Percentiles rank a stretch among this genome's conserved stretches.
These are phyloP conservation scores for Ascaphus truei DNA, from an alignment of 2,113 vertebrate species.

Conservation along the genomic window DNA sequence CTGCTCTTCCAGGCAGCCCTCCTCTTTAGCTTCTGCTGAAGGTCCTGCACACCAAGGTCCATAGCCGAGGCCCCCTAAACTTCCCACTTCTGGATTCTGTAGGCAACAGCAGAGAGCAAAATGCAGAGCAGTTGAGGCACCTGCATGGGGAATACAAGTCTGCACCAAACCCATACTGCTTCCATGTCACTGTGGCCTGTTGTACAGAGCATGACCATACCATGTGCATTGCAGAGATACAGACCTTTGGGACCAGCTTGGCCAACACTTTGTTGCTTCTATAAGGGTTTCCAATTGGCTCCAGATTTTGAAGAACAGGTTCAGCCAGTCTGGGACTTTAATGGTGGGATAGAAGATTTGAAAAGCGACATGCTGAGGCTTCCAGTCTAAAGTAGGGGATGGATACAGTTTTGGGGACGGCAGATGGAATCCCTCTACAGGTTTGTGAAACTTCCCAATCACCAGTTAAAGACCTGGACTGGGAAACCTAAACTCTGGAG, in stretches of 20 bases:
- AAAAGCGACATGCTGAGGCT: too few relatives aligned
- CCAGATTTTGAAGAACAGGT: too few relatives aligned
- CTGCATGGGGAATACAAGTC: conserved; percentile 11
- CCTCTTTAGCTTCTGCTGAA: conserved; percentile 29
- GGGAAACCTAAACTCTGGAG: neutral
- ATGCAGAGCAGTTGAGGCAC: conserved; percentile 32
- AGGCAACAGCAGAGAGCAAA: conserved; percentile 33
- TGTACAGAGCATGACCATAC: neutral
- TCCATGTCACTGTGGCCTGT: too few relatives aligned
- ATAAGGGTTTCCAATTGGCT: neutral
- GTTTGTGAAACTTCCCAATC: neutral
- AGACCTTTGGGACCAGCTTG: neutral
- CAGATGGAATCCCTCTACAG: too few relatives aligned
- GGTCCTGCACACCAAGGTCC: conserved; percentile 40
- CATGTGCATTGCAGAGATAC: neutral
- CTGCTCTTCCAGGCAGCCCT: conserved; percentile 48
- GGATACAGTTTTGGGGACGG: neutral
- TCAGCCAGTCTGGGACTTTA: neutral
- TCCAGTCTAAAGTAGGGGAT: too few relatives aligned
- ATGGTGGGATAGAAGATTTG: neutral
- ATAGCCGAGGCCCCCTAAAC: conserved; percentile 4
- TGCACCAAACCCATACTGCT: neutral
- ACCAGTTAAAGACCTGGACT: neutral
- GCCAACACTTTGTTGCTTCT: neutral
- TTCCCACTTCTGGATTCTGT: neutral